Conservation (phyloP, 2,797 vertebrate genomes). For the Uromys caudimaculatus region DNA sequence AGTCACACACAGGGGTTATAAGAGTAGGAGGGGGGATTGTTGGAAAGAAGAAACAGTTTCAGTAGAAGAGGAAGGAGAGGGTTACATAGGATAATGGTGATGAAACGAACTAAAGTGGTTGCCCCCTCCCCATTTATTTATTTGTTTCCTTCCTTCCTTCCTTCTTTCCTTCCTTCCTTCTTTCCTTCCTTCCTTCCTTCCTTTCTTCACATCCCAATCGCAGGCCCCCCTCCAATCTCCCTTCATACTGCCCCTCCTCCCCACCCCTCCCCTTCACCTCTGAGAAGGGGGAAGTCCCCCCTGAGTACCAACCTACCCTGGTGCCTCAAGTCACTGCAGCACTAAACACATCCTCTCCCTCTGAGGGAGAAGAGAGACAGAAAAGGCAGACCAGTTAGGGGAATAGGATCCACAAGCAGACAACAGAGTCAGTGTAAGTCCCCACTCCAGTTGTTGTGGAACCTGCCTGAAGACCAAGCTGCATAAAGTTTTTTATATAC, state of each 20-base stretch:
- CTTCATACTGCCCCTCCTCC: background rate
- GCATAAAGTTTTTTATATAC: background rate
- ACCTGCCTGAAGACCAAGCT: background rate
- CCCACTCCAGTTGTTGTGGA: background rate
- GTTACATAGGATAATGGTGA: background rate
- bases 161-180: background rate
- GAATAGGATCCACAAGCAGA: background rate
- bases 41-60: background rate
- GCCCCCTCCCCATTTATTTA: background rate
- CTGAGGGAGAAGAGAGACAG: too few relatives aligned
- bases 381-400: background rate
- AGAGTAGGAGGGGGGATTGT: background rate
- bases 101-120: background rate
- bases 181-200: background rate
- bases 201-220: background rate
- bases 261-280: background rate
- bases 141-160: background rate
- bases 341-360: background rate
- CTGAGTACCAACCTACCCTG: too few relatives aligned
- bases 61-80: too few relatives aligned
- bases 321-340: background rate
- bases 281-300: background rate
- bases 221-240: background rate
- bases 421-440: background rate
- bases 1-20: background rate